Evolutionary conservation across 2,113 vertebrate genomes (phyloP), one percentile per base, ranked within the genome.

Genomic region (Tupaia tana): DNA sequence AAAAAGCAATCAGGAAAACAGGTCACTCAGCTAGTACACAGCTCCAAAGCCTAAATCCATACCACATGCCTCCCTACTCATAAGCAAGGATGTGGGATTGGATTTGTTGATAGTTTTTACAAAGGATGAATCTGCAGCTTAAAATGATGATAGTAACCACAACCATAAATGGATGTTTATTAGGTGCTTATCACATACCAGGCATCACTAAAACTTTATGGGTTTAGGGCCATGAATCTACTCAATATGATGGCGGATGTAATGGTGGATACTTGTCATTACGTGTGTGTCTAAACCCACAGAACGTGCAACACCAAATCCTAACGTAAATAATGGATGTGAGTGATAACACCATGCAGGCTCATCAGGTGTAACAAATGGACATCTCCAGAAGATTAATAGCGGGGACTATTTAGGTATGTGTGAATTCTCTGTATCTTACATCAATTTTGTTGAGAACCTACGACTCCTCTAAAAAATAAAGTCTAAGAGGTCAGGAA

Each of bases 101-200:
- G 75, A 82, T 82, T 73, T 59, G 14, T 78, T 83, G 2, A 58
- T 83, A 64, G n/a, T 67, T 87, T 94, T 73, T 73, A 43, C 58
- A 78, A 78, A 91, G 25, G 12, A 79, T 84, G 58, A 75, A 86
- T 81, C 61, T 90, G 10, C 12, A 88, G 31, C 58, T 94, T 91
- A 64, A 90, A 64, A 43, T 73, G 10, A 64, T 78, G 63, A 87
- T 83, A 82, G 90, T 9, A 77, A 93, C 16, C 56, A 87, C 83
- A 78, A 34, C 19, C 61, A 71, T 74, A 78, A 88, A 73, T 11
- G 58, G 56, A 84, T 54, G 27, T 66, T 87, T 79, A 52, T 9
- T 61, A 61, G 18, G 14, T 85, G 24, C 34, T 67, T 94, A 34
- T 85, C 43, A 24, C 34, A 19, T 43, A 69, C 63, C 64, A 87